These are phyloP conservation scores for Brienomyrus brachyistius DNA, from an alignment of 2,113 vertebrate genomes.

Conservation along the genomic window DNA sequence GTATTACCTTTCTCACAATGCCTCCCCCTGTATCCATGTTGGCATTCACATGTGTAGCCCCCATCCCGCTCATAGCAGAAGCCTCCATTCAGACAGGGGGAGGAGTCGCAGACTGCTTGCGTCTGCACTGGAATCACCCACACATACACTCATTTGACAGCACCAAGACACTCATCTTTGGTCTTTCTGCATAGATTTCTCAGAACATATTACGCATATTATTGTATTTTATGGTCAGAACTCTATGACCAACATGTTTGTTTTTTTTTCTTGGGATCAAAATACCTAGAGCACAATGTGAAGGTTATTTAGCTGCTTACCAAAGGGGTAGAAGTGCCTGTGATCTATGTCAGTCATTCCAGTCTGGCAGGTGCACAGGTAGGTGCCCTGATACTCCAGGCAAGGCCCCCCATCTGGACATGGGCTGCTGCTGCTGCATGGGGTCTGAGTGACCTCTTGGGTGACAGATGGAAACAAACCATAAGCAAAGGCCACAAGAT, in stretches of 20 bases:
- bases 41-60: constrained; percentile 81
- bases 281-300: neutral
- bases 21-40: constrained; percentile 75
- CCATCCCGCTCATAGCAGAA: constrained; percentile 78
- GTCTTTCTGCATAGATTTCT: constrained; percentile 20
- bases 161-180: neutral
- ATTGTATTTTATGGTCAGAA: constrained; percentile 9
- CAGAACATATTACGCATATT: neutral
- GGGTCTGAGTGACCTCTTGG: constrained; percentile 83
- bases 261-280: neutral
- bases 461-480: constrained; percentile 21
- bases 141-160: neutral
- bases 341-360: constrained; percentile 56
- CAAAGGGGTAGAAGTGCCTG: constrained; percentile 71
- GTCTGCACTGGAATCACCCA: constrained; percentile 72
- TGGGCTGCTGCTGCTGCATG: constrained; percentile 80
- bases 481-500: neutral
- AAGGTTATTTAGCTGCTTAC: neutral
- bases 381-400: constrained; percentile 84
- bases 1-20: constrained; percentile 87
- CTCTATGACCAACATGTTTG: neutral
- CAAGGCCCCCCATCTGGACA: constrained; percentile 88
- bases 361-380: constrained; percentile 88
- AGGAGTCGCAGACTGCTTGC: constrained; percentile 84
- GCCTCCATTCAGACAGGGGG: constrained; percentile 89